Evolutionary conservation across 2,113 vertebrate species (phyloP).

Genomic region (Silurus meridionalis): DNA sequence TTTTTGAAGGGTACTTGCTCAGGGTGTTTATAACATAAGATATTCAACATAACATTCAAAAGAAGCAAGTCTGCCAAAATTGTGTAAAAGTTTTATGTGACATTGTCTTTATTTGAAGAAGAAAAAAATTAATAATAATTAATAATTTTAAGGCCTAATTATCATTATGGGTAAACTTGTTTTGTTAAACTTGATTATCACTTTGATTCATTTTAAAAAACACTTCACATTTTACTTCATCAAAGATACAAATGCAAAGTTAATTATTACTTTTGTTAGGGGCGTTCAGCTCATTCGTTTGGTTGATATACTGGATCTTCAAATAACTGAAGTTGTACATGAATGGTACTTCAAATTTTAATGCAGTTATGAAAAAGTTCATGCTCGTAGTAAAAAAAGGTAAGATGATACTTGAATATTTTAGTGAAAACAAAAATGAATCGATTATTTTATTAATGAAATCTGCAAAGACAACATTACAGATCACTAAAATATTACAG

Average conservation of each 20-base stretch:
- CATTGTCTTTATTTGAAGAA: background rate
- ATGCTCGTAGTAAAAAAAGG: background rate
- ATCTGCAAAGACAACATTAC: background rate
- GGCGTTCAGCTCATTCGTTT: background rate
- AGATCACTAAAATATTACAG: background rate
- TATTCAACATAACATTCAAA: background rate
- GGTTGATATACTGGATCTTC: background rate
- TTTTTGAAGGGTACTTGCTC: background rate
- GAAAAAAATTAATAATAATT: background rate
- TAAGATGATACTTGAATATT: background rate
- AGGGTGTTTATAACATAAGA: background rate
- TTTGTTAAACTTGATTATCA: background rate
- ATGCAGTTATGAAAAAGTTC: background rate
- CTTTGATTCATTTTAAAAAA: background rate
- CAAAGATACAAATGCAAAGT: background rate
- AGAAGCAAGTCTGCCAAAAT: background rate
- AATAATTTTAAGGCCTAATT: background rate
- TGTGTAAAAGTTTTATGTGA: background rate
- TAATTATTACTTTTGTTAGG: background rate
- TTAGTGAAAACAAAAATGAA: background rate
- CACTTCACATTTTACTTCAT: background rate
- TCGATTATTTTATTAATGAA: background rate
- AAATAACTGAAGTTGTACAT: background rate
- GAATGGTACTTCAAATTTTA: background rate
- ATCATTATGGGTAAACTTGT: background rate